Percentiles rank a stretch among this genome's conserved stretches.
phyloP scores from a whole-genome alignment of 2,888 invertebrate species.

The Sphaerophoria rueppellii region DNA sequence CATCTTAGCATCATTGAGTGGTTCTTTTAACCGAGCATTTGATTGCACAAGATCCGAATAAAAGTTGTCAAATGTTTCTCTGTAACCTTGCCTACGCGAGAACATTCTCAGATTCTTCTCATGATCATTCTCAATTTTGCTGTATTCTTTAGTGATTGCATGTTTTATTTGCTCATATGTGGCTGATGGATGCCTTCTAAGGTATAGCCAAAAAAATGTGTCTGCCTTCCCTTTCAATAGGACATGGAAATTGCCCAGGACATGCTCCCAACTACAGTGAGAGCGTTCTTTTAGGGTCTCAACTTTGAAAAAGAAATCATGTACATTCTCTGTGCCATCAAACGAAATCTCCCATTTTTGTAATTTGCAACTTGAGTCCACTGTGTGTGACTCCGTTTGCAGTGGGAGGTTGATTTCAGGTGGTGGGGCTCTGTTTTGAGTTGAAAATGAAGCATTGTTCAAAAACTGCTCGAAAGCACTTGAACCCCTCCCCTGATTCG shows the following conservation, averaged over 20 bases:
- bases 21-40: conserved; percentile 13
- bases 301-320: conserved; percentile 25
- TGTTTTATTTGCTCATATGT: background rate
- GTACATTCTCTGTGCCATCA: background rate
- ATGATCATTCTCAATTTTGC: conserved; percentile 2
- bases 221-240: conserved; percentile 21
- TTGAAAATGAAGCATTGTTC: conserved; percentile 1
- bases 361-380: background rate
- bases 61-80: conserved; percentile 23
- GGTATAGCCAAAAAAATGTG: background rate
- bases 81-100: background rate
- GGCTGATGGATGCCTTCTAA: background rate
- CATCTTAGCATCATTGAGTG: conserved; percentile 1
- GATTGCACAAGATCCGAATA: conserved; percentile 6
- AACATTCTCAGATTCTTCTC: background rate
- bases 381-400: background rate
- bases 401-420: background rate
- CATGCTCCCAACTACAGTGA: conserved; percentile 2
- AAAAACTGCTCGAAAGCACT: conserved; percentile 12
- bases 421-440: background rate
- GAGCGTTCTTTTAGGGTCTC: conserved; percentile 4
- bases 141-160: background rate
- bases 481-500: background rate
- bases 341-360: conserved; percentile 12
- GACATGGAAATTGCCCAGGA: conserved; percentile 8